Evolutionary conservation across 2,797 vertebrate species (phyloP).

Genomic region (Arrhamphus sclerolepis): DNA sequence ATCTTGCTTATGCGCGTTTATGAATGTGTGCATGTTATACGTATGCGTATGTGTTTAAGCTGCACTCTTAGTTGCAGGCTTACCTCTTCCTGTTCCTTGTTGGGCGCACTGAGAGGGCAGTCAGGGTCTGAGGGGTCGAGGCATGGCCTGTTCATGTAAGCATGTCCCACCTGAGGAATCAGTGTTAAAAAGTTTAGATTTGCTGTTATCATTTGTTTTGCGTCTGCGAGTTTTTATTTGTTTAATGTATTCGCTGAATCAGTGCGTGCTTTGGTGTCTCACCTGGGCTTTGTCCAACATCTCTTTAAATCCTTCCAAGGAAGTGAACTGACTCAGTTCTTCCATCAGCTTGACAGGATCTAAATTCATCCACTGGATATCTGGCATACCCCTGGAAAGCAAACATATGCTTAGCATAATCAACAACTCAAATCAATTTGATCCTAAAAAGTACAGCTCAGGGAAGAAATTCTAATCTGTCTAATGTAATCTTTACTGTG

Average conservation of each 20-base stretch:
- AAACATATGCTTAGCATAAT: conserved; percentile 28
- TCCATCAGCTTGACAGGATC: conserved; percentile 95
- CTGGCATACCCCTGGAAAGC: conserved; percentile 87
- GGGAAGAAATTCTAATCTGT: conserved; percentile 8
- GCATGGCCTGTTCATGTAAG: conserved; percentile 96
- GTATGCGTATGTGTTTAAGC: conserved; percentile 1
- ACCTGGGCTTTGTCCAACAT: conserved; percentile 97
- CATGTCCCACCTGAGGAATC: conserved; percentile 82
- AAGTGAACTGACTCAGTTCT: conserved; percentile 93
- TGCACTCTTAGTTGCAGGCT: neutral
- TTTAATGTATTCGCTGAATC: conserved; percentile 5
- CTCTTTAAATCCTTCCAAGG: conserved; percentile 94
- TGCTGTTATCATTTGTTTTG: neutral
- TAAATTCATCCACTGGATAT: conserved; percentile 98
- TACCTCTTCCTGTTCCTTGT: conserved; percentile 90
- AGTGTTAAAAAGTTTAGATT: neutral
- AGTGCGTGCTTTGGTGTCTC: conserved; percentile 38
- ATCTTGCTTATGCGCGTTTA: too few species aligned
- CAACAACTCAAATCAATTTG: conserved; percentile 9
- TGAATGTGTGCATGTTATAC: neutral
- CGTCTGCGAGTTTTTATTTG: neutral
- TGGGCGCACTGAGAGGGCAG: conserved; percentile 91
- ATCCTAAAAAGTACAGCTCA: conserved; percentile 11
- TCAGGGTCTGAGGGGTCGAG: conserved; percentile 89
- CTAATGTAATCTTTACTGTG: conserved; percentile 7